Conservation (phyloP, 2,113 vertebrate species). For the Phyllostomus hastatus region DNA sequence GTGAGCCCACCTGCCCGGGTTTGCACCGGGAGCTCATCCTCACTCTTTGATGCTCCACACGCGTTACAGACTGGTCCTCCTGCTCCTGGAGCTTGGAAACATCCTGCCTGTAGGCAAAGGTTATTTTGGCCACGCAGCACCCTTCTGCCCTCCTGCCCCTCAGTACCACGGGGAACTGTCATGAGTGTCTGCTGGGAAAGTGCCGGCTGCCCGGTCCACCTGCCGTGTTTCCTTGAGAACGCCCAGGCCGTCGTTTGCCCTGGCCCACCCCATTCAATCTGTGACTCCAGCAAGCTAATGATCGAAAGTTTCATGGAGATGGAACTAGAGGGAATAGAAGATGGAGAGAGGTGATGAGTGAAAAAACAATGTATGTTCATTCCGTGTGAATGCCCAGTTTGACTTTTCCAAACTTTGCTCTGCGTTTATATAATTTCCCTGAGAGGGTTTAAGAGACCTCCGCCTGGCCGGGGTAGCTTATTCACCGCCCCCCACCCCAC, state of each 20-base stretch:
- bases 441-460: neutral
- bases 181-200: accelerated
- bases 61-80: neutral
- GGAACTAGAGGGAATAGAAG: neutral
- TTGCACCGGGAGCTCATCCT: neutral
- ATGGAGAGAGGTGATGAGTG: accelerated
- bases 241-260: neutral
- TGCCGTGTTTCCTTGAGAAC: neutral
- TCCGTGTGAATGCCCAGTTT: neutral
- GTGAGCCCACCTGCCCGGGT: neutral
- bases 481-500: too few species aligned
- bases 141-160: neutral
- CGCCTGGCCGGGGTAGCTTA: neutral
- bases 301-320: neutral
- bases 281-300: neutral
- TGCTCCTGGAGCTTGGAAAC: neutral
- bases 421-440: neutral
- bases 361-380: accelerated
- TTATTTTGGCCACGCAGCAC: neutral
- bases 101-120: neutral
- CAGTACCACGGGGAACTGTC: accelerated
- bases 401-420: neutral
- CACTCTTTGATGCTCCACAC: too few species aligned
- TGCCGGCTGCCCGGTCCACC: neutral
- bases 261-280: neutral